A percentile compares a stretch with the other conserved stretches of the same genome.
Evolutionary conservation across 2,888 invertebrate genomes (phyloP).

Genomic region (Cynaeus angustus): DNA sequence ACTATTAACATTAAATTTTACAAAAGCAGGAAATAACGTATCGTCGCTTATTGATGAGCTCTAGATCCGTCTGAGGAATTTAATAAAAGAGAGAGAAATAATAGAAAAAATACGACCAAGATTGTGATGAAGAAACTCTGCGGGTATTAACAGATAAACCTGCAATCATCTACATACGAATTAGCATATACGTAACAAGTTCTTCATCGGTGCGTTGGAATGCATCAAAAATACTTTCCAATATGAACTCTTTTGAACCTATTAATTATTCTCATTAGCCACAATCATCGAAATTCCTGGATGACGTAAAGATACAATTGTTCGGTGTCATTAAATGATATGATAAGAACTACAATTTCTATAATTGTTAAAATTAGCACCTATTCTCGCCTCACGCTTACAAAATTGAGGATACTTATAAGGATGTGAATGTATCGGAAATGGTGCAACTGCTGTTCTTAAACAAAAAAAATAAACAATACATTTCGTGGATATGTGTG

Average conservation of each 20-base stretch:
- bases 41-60: too few relatives aligned
- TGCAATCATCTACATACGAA: not conserved
- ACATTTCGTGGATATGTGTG: slow-evolving; percentile 1
- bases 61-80: not conserved
- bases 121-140: slow-evolving; percentile 1
- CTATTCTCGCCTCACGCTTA: not conserved
- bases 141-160: not conserved
- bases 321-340: slow-evolving; percentile 5
- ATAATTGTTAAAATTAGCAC: not conserved
- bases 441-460: not conserved
- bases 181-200: slow-evolving; percentile 1
- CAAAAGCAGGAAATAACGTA: too few relatives aligned
- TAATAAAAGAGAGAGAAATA: not conserved
- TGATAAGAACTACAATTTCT: slow-evolving; percentile 13
- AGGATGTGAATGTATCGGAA: slow-evolving; percentile 7
- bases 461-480: not conserved
- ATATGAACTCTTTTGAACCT: slow-evolving; percentile 8
- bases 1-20: too few relatives aligned
- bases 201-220: not conserved
- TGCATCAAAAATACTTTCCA: slow-evolving; percentile 18
- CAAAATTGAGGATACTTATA: not conserved
- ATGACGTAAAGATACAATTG: slow-evolving; percentile 15
- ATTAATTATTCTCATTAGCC: slow-evolving; percentile 12
- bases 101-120: not conserved
- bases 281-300: slow-evolving; percentile 6